Percentiles rank a stretch among this genome's conserved stretches.
Conservation (phyloP, 2,888 invertebrate genomes). For the Pristionchus arcanus region DNA sequence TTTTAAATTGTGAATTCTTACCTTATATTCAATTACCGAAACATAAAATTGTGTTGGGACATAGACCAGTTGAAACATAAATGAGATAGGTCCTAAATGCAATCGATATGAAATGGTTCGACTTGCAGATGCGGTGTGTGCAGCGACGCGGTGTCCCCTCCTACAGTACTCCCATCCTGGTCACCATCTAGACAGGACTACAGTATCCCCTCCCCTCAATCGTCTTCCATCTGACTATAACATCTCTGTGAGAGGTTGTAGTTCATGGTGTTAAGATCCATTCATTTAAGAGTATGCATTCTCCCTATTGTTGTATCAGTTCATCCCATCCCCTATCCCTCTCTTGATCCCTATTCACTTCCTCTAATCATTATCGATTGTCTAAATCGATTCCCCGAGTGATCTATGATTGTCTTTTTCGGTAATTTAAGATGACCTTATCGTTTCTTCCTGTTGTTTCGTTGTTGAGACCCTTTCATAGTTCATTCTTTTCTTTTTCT, state of each 20-base stretch:
- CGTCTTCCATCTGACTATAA: background rate
- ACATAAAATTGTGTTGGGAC: background rate
- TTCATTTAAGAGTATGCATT: background rate
- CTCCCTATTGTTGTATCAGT: background rate
- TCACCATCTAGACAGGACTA: background rate
- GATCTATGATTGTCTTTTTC: slow-evolving; percentile 28
- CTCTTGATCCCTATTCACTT: slow-evolving; percentile 1
- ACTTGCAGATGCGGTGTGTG: slow-evolving; percentile 48
- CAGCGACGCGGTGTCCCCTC: slow-evolving; percentile 41
- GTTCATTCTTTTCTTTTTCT: slow-evolving; percentile 11
- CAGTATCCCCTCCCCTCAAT: background rate
- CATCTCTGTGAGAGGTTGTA: background rate
- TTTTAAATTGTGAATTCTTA: background rate
- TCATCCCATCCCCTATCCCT: background rate
- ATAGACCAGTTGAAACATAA: background rate
- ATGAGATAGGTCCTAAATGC: background rate
- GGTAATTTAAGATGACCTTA: slow-evolving; percentile 23
- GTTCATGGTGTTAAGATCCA: background rate
- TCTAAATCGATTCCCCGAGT: slow-evolving; percentile 34
- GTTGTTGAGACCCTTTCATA: slow-evolving; percentile 32
- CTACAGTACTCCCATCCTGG: background rate
- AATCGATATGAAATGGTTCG: background rate
- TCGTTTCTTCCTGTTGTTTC: slow-evolving; percentile 17
- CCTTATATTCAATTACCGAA: background rate
- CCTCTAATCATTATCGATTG: slow-evolving; percentile 2